Evolutionary conservation across 2,888 invertebrate species (phyloP).

Genomic region (Drosophila setosimentum): DNA sequence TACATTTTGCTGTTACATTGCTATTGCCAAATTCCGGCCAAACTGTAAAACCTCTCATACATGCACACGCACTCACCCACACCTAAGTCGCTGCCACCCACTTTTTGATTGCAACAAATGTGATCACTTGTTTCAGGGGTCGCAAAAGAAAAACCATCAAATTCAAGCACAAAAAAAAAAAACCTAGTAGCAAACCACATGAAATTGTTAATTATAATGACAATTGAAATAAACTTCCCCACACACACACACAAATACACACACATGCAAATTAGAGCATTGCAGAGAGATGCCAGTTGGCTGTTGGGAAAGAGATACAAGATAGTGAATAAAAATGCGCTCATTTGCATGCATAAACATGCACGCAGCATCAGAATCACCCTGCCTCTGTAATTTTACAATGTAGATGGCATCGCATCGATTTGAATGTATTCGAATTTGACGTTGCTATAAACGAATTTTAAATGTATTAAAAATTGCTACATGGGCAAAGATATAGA

Average conservation of each 20-base stretch:
- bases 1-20: conserved; percentile 17
- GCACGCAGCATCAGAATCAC: conserved; percentile 13
- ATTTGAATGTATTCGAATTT: conserved; percentile 25
- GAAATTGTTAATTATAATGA: conserved; percentile 75
- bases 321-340: conserved; percentile 23
- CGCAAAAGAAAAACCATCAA: conserved; percentile 1
- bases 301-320: conserved; percentile 10
- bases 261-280: neutral
- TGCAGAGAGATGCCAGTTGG: neutral
- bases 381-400: conserved; percentile 15
- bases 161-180: conserved; percentile 4
- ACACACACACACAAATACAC: conserved; percentile 4
- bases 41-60: conserved; percentile 4
- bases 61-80: neutral
- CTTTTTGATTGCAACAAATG: conserved; percentile 3
- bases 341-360: conserved; percentile 64
- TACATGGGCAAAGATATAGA: neutral
- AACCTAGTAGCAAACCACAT: conserved; percentile 47
- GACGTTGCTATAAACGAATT: conserved; percentile 52
- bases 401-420: conserved; percentile 16
- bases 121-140: conserved; percentile 9
- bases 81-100: neutral
- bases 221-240: conserved; percentile 62
- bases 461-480: conserved; percentile 44
- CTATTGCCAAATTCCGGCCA: neutral